phyloP scores from a whole-genome alignment of 92 coral and sea anemone species.

The Parazoanthus swiftii region DNA sequence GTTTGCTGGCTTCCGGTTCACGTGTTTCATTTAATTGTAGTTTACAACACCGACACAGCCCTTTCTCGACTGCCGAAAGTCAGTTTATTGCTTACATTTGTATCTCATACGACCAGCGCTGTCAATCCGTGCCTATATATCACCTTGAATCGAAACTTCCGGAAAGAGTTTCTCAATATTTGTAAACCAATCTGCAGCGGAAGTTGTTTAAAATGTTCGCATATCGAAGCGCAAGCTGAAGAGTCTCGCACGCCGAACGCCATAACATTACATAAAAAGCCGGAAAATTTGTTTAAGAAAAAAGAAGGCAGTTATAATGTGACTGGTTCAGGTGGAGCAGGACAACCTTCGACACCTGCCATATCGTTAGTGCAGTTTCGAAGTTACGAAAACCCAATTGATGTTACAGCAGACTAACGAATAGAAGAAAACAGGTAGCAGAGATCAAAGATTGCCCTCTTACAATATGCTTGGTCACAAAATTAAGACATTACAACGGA shows the following conservation, averaged over 20 bases:
- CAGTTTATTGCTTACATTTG: constrained; percentile 43
- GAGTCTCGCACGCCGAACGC: neutral
- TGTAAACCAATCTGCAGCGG: neutral
- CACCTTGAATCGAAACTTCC: constrained; percentile 55
- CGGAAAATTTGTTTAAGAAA: neutral
- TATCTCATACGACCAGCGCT: constrained; percentile 74
- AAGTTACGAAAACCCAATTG: neutral
- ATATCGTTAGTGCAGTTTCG: constrained; percentile 4
- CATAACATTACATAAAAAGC: neutral
- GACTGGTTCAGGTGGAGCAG: neutral
- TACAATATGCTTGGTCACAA: too few species aligned
- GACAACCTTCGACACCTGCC: neutral
- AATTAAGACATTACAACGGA: too few species aligned
- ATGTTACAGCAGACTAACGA: neutral
- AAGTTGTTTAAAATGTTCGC: neutral
- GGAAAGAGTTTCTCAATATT: constrained; percentile 41
- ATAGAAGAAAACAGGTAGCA: too few species aligned
- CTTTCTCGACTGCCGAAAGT: neutral
- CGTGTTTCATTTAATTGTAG: constrained; percentile 49
- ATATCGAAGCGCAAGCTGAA: too few species aligned
- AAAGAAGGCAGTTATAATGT: neutral
- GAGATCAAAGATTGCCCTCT: too few species aligned
- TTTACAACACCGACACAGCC: neutral
- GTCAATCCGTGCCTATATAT: constrained; percentile 65
- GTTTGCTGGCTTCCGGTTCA: constrained; percentile 72